Base-by-base conservation (phyloP, 53 echinoderm and acorn worm species). In the Temnopleurus reevesii region DNA sequence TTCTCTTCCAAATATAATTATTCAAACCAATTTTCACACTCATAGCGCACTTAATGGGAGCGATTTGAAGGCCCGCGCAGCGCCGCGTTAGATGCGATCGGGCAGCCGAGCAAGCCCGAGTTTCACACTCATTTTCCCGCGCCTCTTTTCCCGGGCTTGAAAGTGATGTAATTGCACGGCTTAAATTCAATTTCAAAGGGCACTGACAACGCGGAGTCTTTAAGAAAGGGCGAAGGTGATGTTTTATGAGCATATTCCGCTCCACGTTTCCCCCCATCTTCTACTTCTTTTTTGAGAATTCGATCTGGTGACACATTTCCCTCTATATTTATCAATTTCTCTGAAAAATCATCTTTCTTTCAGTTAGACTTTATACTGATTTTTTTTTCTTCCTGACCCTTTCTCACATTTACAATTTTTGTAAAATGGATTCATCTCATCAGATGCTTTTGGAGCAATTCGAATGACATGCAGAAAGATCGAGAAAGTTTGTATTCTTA, bases 111-210 rank as follows among this genome's bases (percentile, higher is more conserved):
- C 83, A 55, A 83, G 34, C 13, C 55, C 35, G 2, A 31, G 18
- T 49, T 3, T 8, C 57, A n/a, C 83, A 18, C 38, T 4, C 36
- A 4, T 31, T n/a, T 55, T 8, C 30, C n/a, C 9, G 55, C 56
- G 51, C 83, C 56, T 83, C 54, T 31, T 36, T 59, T 56, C 21
- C 28, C 34, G 36, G 6, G n/a, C 34, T 30, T 27, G 7, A 53
- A 33, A 34, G 38, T 83, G 83, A 54, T 83, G 56, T 83, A 83
- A 83, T 83, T 83, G 83, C 55, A 83, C 56, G 55, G 55, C 83
- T 83, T 83, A 83, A 83, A 83, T 83, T 83, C 83, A 83, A 83
- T 83, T 83, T 83, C 54, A 55, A 33, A 83, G 83, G 53, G 56
- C 83, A 35, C 83, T 55, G 55, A 36, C 83, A 83, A 55, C 41